A percentile compares a stretch with the other conserved stretches of the same genome.
Conservation (phyloP, 2,888 invertebrate species). For the Drosophila incognita region DNA sequence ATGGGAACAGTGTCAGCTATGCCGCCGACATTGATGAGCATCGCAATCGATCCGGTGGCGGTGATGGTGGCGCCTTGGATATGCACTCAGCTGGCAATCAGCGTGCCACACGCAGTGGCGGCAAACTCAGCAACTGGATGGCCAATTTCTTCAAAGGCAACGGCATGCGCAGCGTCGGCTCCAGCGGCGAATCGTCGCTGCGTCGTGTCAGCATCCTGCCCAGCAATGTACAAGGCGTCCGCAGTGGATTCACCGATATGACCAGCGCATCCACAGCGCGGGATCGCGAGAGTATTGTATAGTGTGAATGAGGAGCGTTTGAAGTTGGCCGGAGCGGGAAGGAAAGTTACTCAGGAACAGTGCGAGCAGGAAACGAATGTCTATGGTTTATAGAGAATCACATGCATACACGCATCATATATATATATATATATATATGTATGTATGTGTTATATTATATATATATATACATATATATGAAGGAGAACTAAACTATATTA, state of each 20-base stretch:
- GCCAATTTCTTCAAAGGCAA: constrained; percentile 91
- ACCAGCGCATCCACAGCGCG: constrained; percentile 73
- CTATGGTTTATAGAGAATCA: constrained; percentile 27
- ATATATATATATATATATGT: constrained; percentile 1
- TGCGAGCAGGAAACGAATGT: constrained; percentile 73
- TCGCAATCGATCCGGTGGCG: constrained; percentile 49
- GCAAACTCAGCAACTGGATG: constrained; percentile 89
- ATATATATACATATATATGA: neutral
- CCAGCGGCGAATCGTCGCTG: constrained; percentile 84
- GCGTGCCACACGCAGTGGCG: constrained; percentile 39
- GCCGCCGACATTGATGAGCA: constrained; percentile 80
- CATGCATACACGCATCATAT: constrained; percentile 31
- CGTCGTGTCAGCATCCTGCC: constrained; percentile 83
- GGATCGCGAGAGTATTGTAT: constrained; percentile 85
- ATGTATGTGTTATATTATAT: constrained; percentile 1
- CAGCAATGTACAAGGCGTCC: constrained; percentile 80
- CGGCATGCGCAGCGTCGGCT: constrained; percentile 87
- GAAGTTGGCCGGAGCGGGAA: constrained; percentile 1
- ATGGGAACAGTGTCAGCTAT: constrained; percentile 81
- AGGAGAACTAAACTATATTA: constrained; percentile 23
- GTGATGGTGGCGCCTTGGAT: neutral
- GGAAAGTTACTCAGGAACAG: constrained; percentile 76
- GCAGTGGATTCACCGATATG: constrained; percentile 82
- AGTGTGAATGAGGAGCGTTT: constrained; percentile 30
- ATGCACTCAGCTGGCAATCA: constrained; percentile 33